Conservation (phyloP, 2,888 invertebrate species). For the Salpingus planirostris region DNA sequence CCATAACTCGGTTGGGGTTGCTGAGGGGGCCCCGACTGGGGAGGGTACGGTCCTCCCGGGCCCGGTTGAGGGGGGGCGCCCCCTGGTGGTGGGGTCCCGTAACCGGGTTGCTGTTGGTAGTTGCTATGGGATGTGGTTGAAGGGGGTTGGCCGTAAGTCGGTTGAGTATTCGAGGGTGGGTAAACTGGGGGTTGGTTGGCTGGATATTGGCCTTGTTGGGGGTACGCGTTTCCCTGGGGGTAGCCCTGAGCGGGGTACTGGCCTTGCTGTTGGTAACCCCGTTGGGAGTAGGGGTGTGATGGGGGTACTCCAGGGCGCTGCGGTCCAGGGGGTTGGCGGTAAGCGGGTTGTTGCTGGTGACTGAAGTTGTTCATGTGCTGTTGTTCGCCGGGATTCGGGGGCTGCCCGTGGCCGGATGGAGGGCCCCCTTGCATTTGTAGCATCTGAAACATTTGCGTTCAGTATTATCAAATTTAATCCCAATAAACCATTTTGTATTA, state of each 20-base stretch:
- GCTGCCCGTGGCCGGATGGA: conserved; percentile 32
- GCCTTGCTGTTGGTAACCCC: conserved; percentile 59
- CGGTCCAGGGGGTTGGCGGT: conserved; percentile 41
- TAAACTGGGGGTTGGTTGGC: conserved; percentile 62
- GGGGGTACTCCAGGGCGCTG: conserved; percentile 50
- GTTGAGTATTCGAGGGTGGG: conserved; percentile 48
- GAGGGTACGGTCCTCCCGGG: conserved; percentile 24
- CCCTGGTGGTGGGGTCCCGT: conserved; percentile 40
- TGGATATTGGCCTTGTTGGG: conserved; percentile 55
- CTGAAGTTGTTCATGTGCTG: conserved; percentile 41
- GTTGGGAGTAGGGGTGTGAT: conserved; percentile 56
- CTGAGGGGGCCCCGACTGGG: conserved; percentile 27
- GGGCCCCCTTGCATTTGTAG: conserved; percentile 32
- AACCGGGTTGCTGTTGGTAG: conserved; percentile 47
- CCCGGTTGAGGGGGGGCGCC: conserved; percentile 23
- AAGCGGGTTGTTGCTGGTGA: conserved; percentile 41
- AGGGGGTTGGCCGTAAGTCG: conserved; percentile 53
- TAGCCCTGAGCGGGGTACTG: conserved; percentile 58
- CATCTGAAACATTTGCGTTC: conserved; percentile 17
- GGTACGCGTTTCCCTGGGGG: conserved; percentile 57
- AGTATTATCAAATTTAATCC: too few species aligned
- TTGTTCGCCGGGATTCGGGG: conserved; percentile 30
- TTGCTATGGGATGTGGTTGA: conserved; percentile 49
- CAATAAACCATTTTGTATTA: too few species aligned
- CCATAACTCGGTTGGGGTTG: conserved; percentile 32